phyloP scores from a whole-genome alignment of 2,888 invertebrate genomes.

The Sinhomidia bicolor region DNA sequence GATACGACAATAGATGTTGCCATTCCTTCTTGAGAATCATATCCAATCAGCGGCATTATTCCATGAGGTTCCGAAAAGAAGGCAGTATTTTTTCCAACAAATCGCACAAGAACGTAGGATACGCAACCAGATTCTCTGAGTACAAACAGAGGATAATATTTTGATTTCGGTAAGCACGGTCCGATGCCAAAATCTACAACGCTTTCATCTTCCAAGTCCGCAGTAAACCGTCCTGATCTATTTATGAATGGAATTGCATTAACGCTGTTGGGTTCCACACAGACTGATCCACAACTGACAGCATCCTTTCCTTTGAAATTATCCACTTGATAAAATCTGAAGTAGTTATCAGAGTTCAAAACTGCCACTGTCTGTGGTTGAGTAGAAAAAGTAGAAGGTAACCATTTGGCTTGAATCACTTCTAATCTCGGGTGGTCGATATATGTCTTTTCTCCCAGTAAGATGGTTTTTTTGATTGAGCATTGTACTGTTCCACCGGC shows the following conservation, averaged over 20 bases:
- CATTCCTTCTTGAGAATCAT: slow-evolving; percentile 26
- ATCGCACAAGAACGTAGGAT: slow-evolving; percentile 71
- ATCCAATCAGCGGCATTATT: slow-evolving; percentile 40
- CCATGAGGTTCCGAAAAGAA: slow-evolving; percentile 56
- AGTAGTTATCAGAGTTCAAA: slow-evolving; percentile 70
- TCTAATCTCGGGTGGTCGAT: slow-evolving; percentile 73
- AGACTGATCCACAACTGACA: slow-evolving; percentile 52
- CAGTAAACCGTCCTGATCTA: slow-evolving; percentile 61
- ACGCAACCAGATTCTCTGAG: slow-evolving; percentile 72
- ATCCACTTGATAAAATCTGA: slow-evolving; percentile 69
- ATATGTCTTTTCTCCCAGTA: slow-evolving; percentile 72
- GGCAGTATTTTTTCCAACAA: slow-evolving; percentile 61
- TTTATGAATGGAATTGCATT: slow-evolving; percentile 61
- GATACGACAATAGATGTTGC: slow-evolving; percentile 66
- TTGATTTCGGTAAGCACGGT: slow-evolving; percentile 71
- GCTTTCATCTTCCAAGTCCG: slow-evolving; percentile 68
- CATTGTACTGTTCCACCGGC: neutral
- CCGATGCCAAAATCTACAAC: slow-evolving; percentile 76
- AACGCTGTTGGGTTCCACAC: slow-evolving; percentile 49
- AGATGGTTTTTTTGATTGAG: slow-evolving; percentile 48
- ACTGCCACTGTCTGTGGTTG: slow-evolving; percentile 55
- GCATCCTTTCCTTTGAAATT: slow-evolving; percentile 53
- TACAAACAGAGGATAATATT: slow-evolving; percentile 70
- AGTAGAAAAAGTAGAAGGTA: slow-evolving; percentile 54
- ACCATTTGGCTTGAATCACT: slow-evolving; percentile 75